Base-by-base conservation (phyloP, 2,113 vertebrate species). In the Colistium nudipinnis region DNA sequence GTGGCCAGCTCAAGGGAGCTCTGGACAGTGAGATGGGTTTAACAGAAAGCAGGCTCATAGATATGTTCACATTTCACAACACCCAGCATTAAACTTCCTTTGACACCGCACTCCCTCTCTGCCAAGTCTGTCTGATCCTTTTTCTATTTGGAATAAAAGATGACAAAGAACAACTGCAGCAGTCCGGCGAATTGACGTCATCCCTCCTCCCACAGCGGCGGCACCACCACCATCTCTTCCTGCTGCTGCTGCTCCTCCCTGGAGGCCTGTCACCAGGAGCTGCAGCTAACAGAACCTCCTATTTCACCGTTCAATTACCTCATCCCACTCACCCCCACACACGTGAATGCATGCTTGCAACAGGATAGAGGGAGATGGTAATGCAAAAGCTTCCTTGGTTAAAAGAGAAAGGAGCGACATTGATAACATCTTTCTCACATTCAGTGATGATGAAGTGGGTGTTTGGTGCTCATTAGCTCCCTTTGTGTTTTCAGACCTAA, bases 101-200 rank as follows among this genome's bases (percentile, higher is more conserved):
- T 3, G 3, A 28, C 47, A 24, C 22, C 4, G 30, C 17, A 1
- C 14, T 6, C 24, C 66, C 48, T 38, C 43, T 48, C 44, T 41
- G 16, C 67, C 48, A 1, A 24, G 54, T 30, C 54, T 36, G 27
- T 57, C 38, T 28, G 14, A 20, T 41, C 16, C 20, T 52, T 19
- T 31, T 53, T 38, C 51, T 45, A 39, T 52, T 25, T 16, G 8
- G 25, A 53, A 62, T 3, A 63, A 78, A 56, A 53, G 19, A 74
- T 27, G 43, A 83, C 62, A 65, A 56, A 62, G 69, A 55, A 43
- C 35, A 67, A 72, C 70, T 55, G 74, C 87, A 81, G 80, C 69
- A 82, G 66, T 45, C 38, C 36, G 4, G 43, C 20, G 7, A 65
- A 67, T 77, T 89, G 85, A 89, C 22, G 66, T 90, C 85, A 88